phyloP scores from a whole-genome alignment of 2,113 vertebrate species.

The Coptodon bakossiorum region DNA sequence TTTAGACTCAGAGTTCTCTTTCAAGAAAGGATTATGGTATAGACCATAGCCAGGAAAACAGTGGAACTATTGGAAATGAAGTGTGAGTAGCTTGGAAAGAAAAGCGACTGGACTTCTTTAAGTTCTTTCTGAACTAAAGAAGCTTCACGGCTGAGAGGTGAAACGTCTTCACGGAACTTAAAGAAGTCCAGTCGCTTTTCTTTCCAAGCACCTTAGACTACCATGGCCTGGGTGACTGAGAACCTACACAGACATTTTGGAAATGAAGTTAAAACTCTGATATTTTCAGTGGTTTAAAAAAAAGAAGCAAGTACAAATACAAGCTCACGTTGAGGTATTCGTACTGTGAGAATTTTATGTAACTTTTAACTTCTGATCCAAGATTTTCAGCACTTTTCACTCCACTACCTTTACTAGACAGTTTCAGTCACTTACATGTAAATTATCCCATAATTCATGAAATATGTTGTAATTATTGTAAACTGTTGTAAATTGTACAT shows the following conservation, averaged over 20 bases:
- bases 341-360: neutral
- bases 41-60: neutral
- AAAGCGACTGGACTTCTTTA: neutral
- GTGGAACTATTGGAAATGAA: neutral
- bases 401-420: neutral
- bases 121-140: neutral
- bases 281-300: neutral
- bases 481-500: neutral
- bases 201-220: neutral
- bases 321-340: fast-evolving
- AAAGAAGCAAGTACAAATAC: neutral
- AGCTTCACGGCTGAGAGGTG: neutral
- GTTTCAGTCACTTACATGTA: neutral
- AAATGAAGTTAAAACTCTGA: neutral
- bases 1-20: neutral
- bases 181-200: neutral
- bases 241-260: neutral
- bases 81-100: neutral
- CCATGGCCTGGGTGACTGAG: neutral
- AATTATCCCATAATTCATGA: neutral
- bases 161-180: neutral
- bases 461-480: neutral
- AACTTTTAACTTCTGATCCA: neutral
- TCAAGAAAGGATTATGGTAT: neutral
- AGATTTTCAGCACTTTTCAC: neutral